Evolutionary conservation across 2,888 invertebrate species (phyloP), one percentile per base, ranked within the genome.

Genomic region (Limnephilus marmoratus): DNA sequence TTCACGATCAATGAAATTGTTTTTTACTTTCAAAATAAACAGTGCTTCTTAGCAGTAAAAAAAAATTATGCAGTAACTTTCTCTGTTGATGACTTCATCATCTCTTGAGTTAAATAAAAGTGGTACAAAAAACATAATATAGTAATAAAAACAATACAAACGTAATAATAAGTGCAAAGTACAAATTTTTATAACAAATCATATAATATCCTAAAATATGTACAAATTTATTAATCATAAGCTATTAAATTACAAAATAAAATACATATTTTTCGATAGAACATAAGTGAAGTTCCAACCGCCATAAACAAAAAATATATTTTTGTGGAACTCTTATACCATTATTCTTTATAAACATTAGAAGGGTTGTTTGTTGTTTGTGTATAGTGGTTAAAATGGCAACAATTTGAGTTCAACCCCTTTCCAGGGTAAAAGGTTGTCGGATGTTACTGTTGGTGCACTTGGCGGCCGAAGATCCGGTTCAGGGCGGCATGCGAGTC

Each of bases 401-500:
- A 29, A 24, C 45, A 7, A 31, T 31, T 83, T 83, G 31, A 31
- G 18, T 83, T 31, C 68, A 86, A 9, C 15, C 85, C 85, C 45
- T 13, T n/a, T 49, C n/a, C 29, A 53, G 29, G 45, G 29, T 29
- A 11, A 45, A 24, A 45, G 53, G 87, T 18, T 29, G 45, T 24
- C 49, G 53, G 87, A 86, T 86, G 86, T 86, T 86, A 80, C 68
- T 86, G 81, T 41, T 91, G 81, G 91, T 87, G 37, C 81, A 34
- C 34, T 34, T 31, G 49, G 37, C 31, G 34, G 31, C 31, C n/a
- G 88, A 68, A 88, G 80, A 49, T 87, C 85, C 86, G 90, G 90
- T 83, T 49, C 49, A 53, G 85, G 91, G 91, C 86, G 91, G 91
- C 49, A 91, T 91, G 91, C 88, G 91, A 34, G 91, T 90, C 82